These are phyloP conservation scores for Poecile atricapillus DNA, from an alignment of 2,113 vertebrate genomes.

Conservation along the genomic window DNA sequence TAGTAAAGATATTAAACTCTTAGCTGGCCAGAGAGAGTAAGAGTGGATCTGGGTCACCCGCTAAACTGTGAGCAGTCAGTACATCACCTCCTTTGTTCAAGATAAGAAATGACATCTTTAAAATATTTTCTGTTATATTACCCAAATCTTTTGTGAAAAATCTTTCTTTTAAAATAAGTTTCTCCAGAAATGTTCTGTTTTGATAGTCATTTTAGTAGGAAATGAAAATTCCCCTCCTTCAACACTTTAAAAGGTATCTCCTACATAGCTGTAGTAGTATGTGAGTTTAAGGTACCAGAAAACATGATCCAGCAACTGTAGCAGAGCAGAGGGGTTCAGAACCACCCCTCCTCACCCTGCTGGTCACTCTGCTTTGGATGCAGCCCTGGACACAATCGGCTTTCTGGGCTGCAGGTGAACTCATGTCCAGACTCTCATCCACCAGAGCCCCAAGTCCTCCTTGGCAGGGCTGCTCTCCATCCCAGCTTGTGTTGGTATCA, in stretches of 20 bases:
- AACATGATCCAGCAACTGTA: accelerated
- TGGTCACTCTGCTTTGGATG: background rate
- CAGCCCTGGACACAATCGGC: accelerated
- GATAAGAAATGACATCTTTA: background rate
- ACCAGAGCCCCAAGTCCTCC: background rate
- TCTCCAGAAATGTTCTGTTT: background rate
- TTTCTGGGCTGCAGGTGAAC: background rate
- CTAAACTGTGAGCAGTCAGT: background rate
- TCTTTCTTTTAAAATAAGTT: background rate
- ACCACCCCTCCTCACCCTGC: background rate
- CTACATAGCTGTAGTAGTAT: background rate
- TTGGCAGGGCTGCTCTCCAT: background rate
- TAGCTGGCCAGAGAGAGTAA: background rate
- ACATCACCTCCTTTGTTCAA: background rate
- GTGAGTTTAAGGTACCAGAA: background rate
- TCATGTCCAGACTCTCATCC: background rate
- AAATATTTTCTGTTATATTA: background rate
- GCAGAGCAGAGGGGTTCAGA: background rate
- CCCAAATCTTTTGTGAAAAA: background rate
- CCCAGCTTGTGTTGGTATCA: too few relatives aligned
- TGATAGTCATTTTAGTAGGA: background rate
- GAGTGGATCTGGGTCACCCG: background rate
- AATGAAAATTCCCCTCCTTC: background rate
- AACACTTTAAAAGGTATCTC: background rate
- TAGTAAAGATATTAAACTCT: background rate